phyloP scores from a whole-genome alignment of 2,797 vertebrate species.

The Lophotriccus pileatus region DNA sequence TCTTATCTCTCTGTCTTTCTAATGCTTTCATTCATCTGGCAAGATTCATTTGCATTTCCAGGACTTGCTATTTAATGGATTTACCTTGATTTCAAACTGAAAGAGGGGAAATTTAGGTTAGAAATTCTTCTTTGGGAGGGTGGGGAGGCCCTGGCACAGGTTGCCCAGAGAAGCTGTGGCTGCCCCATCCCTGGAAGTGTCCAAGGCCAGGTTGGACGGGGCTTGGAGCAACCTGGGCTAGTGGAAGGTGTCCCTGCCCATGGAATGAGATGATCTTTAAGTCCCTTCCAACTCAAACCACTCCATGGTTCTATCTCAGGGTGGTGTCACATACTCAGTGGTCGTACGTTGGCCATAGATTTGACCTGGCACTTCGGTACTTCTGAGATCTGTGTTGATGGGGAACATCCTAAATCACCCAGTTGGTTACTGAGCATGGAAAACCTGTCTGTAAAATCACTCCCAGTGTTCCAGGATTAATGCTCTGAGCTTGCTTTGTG shows the following conservation, averaged over 20 bases:
- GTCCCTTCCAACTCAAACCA: background rate
- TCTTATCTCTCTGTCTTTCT: background rate
- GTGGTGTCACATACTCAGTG: fast-evolving
- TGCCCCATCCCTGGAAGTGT: background rate
- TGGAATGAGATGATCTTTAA: background rate
- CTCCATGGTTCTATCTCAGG: background rate
- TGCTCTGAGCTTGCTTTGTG: background rate
- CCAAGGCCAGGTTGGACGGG: fast-evolving
- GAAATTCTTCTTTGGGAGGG: fast-evolving
- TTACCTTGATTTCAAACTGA: background rate
- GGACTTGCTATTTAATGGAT: background rate
- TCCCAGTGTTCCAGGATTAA: background rate
- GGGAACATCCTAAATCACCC: background rate
- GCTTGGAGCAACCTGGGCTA: fast-evolving
- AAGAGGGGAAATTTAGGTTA: background rate
- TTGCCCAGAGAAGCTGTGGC: background rate
- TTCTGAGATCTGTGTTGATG: background rate
- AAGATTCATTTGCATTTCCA: background rate
- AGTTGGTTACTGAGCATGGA: background rate
- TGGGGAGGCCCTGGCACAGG: background rate
- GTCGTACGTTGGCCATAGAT: fast-evolving
- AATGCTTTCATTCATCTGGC: background rate
- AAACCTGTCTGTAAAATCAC: background rate
- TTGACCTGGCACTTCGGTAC: background rate
- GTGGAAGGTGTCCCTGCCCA: background rate